Evolutionary conservation across 2,113 vertebrate species (phyloP).

Genomic region (Tragelaphus scriptus): DNA sequence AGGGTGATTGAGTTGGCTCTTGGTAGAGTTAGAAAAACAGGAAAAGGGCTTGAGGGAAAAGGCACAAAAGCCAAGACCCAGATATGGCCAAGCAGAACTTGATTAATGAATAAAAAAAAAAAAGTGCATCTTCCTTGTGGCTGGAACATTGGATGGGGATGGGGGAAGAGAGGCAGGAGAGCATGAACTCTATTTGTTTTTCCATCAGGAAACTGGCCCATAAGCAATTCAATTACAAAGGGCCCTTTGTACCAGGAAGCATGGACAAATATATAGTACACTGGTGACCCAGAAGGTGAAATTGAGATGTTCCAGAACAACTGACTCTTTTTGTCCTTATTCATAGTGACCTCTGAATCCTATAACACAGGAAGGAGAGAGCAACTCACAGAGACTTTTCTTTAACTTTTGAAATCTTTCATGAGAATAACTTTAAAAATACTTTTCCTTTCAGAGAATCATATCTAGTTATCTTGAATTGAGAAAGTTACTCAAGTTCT

Average conservation of each 20-base stretch:
- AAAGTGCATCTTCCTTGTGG: not conserved
- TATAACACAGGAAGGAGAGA: not conserved
- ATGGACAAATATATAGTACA: not conserved
- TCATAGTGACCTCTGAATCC: not conserved
- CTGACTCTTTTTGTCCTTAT: not conserved
- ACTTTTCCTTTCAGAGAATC: not conserved
- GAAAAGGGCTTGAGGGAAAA: not conserved
- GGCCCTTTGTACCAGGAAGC: not conserved
- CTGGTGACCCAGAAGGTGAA: not conserved
- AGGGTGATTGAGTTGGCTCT: not conserved
- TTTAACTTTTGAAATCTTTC: not conserved
- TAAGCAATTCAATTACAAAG: not conserved
- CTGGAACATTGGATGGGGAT: not conserved
- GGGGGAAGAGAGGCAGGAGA: not conserved
- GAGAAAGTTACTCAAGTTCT: not conserved
- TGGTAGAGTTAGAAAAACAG: not conserved
- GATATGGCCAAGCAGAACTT: not conserved
- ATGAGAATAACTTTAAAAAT: not conserved
- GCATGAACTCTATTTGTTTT: not conserved
- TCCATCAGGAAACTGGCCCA: conserved; percentile 1
- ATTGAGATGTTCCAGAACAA: not conserved
- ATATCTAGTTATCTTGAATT: not conserved
- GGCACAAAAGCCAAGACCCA: not conserved
- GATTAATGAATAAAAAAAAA: not conserved
- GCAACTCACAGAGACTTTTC: not conserved